Conservation (phyloP, 2,888 invertebrate species). For the Cinara cedri region DNA sequence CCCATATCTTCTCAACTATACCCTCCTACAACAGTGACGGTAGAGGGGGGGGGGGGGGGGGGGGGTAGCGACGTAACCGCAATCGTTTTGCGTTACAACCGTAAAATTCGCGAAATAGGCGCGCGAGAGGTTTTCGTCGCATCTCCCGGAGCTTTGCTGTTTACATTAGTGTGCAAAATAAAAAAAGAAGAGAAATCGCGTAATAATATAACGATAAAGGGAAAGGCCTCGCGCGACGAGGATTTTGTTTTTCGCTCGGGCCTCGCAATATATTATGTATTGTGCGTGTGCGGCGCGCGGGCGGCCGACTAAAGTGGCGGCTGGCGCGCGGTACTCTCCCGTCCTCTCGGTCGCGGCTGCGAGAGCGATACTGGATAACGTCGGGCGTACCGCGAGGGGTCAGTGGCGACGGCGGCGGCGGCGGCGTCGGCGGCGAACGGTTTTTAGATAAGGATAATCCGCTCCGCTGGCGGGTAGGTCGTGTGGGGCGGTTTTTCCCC, state of each 20-base stretch:
- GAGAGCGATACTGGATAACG: conserved; percentile 31
- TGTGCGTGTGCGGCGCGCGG: conserved; percentile 8
- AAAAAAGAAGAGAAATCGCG: too few relatives aligned
- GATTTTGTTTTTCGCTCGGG: background rate
- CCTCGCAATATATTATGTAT: conserved; percentile 8
- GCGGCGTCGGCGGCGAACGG: conserved; percentile 28
- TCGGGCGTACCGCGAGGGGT: conserved; percentile 33
- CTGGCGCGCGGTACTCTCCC: background rate
- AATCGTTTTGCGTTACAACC: too few relatives aligned
- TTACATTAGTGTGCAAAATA: too few relatives aligned
- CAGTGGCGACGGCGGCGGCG: conserved; percentile 39
- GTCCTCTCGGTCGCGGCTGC: background rate
- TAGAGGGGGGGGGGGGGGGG: too few relatives aligned
- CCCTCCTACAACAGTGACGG: too few relatives aligned
- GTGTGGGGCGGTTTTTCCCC: conserved; percentile 34
- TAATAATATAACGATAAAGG: background rate
- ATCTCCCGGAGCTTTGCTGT: too few relatives aligned
- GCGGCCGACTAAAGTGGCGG: background rate
- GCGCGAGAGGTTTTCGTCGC: too few relatives aligned
- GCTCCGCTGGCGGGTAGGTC: conserved; percentile 31
- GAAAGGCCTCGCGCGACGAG: background rate
- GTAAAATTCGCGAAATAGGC: too few relatives aligned
- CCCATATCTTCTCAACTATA: too few relatives aligned
- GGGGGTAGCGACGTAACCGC: too few relatives aligned
- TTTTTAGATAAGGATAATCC: conserved; percentile 55